phyloP scores from a whole-genome alignment of 2,888 invertebrate species.

The Athetis lepigone region DNA sequence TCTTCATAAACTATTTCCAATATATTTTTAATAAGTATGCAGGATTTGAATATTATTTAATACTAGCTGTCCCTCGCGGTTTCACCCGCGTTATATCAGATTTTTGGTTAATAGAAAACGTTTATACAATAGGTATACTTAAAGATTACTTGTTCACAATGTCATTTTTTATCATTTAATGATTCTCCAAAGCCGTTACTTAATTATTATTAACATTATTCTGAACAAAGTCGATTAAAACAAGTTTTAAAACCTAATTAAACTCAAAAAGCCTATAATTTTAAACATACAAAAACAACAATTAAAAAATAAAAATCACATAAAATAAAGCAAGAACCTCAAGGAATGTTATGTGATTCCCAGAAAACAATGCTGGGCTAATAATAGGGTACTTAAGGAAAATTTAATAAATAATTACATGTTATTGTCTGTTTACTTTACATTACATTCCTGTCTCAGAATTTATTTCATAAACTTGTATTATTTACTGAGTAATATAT shows the following conservation, averaged over 20 bases:
- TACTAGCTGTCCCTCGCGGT: no score
- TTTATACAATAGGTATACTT: no score
- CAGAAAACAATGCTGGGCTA: constrained; percentile 34
- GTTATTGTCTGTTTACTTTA: constrained; percentile 22
- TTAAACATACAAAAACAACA: neutral
- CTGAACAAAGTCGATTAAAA: no score
- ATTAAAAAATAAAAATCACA: neutral
- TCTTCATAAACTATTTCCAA: no score
- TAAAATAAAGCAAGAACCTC: neutral
- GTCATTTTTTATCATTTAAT: no score
- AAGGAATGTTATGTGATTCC: constrained; percentile 2
- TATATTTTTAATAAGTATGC: no score
- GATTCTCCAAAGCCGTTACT: no score
- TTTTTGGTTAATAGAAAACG: no score
- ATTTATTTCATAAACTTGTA: neutral
- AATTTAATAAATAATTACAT: constrained; percentile 34
- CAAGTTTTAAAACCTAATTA: neutral
- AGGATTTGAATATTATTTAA: no score
- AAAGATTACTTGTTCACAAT: no score
- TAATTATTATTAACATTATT: no score
- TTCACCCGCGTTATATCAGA: no score
- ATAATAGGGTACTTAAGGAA: constrained; percentile 42
- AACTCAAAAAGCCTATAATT: constrained; percentile 2
- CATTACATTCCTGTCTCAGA: neutral
- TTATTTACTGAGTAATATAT: neutral